Evolutionary conservation across 2,888 invertebrate species (phyloP).

Genomic region (Leucozona laternaria): DNA sequence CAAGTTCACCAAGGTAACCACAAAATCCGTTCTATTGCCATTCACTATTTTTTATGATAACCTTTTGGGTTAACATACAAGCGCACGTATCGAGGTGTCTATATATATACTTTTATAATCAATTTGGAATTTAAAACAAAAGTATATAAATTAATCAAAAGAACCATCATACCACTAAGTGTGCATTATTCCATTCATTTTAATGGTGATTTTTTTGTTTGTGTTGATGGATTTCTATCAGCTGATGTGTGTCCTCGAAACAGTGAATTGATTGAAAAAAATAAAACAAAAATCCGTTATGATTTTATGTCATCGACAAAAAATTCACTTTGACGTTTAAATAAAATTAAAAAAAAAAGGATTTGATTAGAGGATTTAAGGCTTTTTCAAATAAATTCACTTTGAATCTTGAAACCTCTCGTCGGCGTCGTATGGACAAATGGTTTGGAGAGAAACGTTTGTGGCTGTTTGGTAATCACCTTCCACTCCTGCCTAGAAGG

Average conservation of each 20-base stretch:
- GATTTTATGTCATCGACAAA: constrained; percentile 16
- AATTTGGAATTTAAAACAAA: constrained; percentile 20
- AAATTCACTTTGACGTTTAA: background rate
- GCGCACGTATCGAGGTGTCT: constrained; percentile 2
- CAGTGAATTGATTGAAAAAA: constrained; percentile 4
- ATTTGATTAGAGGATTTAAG: background rate
- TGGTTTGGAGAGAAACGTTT: constrained; percentile 96
- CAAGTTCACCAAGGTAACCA: constrained; percentile 76
- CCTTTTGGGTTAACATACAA: constrained; percentile 46
- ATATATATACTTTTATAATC: constrained; percentile 9
- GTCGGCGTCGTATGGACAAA: constrained; percentile 97
- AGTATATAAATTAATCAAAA: constrained; percentile 4
- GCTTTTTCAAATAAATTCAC: constrained; percentile 1
- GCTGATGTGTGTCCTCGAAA: constrained; percentile 5
- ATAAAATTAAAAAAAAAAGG: background rate
- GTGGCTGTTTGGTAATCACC: constrained; percentile 95
- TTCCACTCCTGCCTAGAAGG: constrained; percentile 93
- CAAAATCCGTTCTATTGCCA: constrained; percentile 72
- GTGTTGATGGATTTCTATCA: constrained; percentile 49
- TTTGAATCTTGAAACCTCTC: constrained; percentile 72
- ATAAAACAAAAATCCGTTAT: background rate
- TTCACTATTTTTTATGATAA: constrained; percentile 44
- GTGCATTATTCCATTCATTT: constrained; percentile 40
- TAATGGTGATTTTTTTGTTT: constrained; percentile 6
- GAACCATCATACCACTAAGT: background rate